A percentile compares a stretch with the other conserved stretches of the same genome.
phyloP scores from a whole-genome alignment of 1,140 invertebrate species.

The Trigoniulus corallinus region DNA sequence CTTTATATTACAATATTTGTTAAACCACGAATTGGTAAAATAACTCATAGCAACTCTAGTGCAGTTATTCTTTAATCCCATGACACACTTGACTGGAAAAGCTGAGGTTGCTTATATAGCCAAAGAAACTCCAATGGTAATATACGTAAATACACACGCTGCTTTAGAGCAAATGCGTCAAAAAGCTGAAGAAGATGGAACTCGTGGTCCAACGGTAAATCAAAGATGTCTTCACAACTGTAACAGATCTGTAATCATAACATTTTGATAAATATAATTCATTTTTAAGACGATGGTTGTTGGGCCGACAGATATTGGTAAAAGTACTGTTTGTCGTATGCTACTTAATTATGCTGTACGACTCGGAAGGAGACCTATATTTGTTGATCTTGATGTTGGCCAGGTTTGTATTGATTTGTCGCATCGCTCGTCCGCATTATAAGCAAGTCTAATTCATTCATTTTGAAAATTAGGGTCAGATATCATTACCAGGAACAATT shows the following conservation, averaged over 20 bases:
- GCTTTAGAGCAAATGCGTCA: constrained; percentile 76
- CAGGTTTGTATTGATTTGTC: constrained; percentile 50
- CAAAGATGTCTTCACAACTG: neutral
- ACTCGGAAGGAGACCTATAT: constrained; percentile 59
- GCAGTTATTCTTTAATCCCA: neutral
- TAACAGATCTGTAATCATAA: neutral
- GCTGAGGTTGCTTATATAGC: constrained; percentile 86
- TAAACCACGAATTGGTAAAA: neutral
- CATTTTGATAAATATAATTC: neutral
- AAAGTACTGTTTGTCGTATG: constrained; percentile 77
- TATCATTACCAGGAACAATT: constrained; percentile 41
- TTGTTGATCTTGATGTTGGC: constrained; percentile 91
- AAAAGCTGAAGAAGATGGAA: constrained; percentile 50
- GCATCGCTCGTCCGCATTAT: no score
- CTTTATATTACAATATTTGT: neutral
- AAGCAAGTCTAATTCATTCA: neutral
- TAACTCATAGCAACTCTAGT: neutral
- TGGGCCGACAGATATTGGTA: constrained; percentile 90
- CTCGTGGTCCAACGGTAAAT: constrained; percentile 16
- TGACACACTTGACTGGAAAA: constrained; percentile 38
- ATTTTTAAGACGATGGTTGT: constrained; percentile 56
- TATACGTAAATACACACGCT: constrained; percentile 89
- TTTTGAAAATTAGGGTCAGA: neutral
- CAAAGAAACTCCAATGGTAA: constrained; percentile 89
- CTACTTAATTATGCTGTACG: constrained; percentile 87